A percentile compares a stretch with the other conserved stretches of the same genome.
phyloP scores from a whole-genome alignment of 2,888 invertebrate genomes.

The Plebejus melissa region DNA sequence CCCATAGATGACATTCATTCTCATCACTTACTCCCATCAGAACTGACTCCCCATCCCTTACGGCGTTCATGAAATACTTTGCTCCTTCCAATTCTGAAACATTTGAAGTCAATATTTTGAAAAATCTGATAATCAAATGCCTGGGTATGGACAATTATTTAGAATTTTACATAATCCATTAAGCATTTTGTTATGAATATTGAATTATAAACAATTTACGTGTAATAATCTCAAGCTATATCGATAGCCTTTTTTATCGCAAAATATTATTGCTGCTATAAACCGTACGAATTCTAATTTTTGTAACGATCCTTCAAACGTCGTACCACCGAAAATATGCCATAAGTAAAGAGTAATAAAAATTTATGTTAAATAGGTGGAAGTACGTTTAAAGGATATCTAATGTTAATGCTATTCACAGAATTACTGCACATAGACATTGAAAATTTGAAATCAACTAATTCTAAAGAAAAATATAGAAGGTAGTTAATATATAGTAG shows the following conservation, averaged over 20 bases:
- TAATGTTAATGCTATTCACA: not conserved
- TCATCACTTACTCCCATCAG: slow-evolving; percentile 98
- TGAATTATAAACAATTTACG: not conserved
- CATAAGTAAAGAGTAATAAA: not conserved
- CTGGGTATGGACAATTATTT: not conserved
- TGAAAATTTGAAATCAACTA: not conserved
- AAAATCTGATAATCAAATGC: not conserved
- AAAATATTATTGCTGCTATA: not conserved
- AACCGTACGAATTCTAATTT: not conserved
- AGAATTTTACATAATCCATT: not conserved
- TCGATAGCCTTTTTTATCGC: too few relatives aligned
- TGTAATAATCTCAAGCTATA: too few relatives aligned
- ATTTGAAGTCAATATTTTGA: slow-evolving; percentile 7
- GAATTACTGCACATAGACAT: not conserved
- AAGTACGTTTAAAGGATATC: not conserved
- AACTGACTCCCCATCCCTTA: slow-evolving; percentile 98
- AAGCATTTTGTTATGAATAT: not conserved
- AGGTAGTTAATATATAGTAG: not conserved
- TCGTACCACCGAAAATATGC: not conserved
- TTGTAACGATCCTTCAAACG: not conserved
- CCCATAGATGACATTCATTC: slow-evolving; percentile 99
- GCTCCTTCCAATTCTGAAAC: slow-evolving; percentile 91
- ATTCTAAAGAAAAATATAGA: not conserved
- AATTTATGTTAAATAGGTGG: not conserved
- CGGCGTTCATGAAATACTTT: slow-evolving; percentile 98